Base-by-base conservation (phyloP, 2,888 invertebrate species). In the Epistrophella euchroma region DNA sequence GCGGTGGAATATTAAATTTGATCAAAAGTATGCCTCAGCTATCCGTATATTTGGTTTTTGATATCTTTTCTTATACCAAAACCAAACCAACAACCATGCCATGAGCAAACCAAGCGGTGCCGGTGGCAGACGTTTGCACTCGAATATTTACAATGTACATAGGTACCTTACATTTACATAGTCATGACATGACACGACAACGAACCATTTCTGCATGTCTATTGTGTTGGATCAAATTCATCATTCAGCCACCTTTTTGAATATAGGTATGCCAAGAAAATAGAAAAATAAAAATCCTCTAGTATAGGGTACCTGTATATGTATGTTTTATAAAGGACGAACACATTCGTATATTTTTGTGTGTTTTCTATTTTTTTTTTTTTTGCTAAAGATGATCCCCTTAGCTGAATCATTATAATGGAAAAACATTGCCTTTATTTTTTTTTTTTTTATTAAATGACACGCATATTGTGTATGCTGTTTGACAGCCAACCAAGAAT, bases 141-240 rank as follows among this genome's bases (percentile, higher is more conserved):
- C 64, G 64, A 64, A 75, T 76, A 85, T 85, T 77, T 81, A 85
- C 80, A 80, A 81, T 85, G 85, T 81, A 85, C 80, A n/a, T n/a
- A n/a, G n/a, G n/a, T n/a, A n/a, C n/a, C n/a, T n/a, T n/a, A n/a
- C n/a, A 85, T 85, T 85, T 80, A 80, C 81, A 85, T 73, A 81
- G 80, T 85, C 85, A 85, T 81, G 76, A 76, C 81, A 77, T 81
- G 85, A 85, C 85, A 85, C 73, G 80, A 85, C 81, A 85, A 70
- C 68, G 55, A 81, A 70, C 68, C 60, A 81, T 72, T 85, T 76
- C 62, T 76, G 76, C 76, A 76, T 85, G 85, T 81, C 81, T 85
- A 81, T 81, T 80, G 76, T 81, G 80, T 76, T 70, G 71, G 52
- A 68, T 73, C 37, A 81, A 80, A 85, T 77, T 73, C 81, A 80